A percentile compares a stretch with the other conserved stretches of the same genome.
Evolutionary conservation across 2,888 invertebrate species (phyloP).

Genomic region (Drosophila mercatorum): DNA sequence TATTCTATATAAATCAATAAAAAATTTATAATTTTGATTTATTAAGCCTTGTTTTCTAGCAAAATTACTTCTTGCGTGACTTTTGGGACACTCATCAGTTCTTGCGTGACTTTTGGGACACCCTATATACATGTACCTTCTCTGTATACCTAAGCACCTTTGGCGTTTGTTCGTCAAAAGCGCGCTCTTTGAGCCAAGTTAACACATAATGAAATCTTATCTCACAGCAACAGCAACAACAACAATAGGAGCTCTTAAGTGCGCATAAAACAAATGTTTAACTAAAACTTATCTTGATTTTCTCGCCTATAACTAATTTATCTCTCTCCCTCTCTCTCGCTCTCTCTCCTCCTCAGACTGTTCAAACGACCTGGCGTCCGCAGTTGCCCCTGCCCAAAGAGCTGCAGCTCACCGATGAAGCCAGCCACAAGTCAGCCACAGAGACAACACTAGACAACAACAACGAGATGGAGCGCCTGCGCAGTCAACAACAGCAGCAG

Average conservation of each 20-base stretch:
- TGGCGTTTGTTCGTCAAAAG: background rate
- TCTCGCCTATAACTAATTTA: conserved; percentile 42
- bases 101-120: too few species aligned
- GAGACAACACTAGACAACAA: conserved; percentile 79
- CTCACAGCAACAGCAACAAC: conserved; percentile 21
- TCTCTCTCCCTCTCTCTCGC: conserved; percentile 11
- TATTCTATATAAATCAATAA: too few species aligned
- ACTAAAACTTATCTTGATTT: conserved; percentile 61
- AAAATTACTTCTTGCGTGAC: too few species aligned
- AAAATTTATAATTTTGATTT: too few species aligned
- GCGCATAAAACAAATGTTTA: conserved; percentile 65
- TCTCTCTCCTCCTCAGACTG: conserved; percentile 78
- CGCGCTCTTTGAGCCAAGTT: conserved; percentile 48
- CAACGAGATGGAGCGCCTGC: conserved; percentile 64
- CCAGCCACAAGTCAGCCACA: conserved; percentile 26
- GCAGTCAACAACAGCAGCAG: conserved; percentile 32
- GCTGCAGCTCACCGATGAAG: conserved; percentile 77
- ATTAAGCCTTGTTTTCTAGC: too few species aligned
- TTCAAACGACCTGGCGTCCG: conserved; percentile 85
- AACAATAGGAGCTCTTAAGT: conserved; percentile 41
- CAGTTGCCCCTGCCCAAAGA: conserved; percentile 84
- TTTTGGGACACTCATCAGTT: too few species aligned
- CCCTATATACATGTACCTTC: background rate
- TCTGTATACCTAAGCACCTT: background rate
- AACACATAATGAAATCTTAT: conserved; percentile 50